Conservation (phyloP, 2,113 vertebrate species). For the Leucosticte australis region DNA sequence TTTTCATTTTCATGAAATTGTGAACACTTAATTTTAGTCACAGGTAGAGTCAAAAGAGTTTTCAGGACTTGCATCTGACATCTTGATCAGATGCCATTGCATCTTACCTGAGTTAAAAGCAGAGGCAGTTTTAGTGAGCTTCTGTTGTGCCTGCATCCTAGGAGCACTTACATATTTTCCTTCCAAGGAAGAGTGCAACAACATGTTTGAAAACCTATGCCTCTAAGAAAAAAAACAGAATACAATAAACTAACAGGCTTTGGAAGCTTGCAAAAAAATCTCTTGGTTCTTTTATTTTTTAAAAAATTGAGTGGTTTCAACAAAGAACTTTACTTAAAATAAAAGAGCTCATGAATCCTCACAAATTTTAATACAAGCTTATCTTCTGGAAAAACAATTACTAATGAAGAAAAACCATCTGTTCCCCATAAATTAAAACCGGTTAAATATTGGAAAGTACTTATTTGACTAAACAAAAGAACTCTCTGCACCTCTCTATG, state of each 20-base stretch:
- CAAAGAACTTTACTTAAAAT: neutral
- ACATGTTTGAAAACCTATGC: neutral
- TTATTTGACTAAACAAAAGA: neutral
- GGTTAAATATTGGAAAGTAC: neutral
- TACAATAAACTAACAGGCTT: neutral
- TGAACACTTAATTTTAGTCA: neutral
- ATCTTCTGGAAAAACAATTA: conserved; percentile 10
- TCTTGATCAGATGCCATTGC: neutral
- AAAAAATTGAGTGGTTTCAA: neutral
- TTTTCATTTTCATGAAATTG: neutral
- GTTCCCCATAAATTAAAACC: neutral
- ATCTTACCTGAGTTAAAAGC: neutral
- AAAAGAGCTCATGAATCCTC: neutral
- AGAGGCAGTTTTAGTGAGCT: neutral
- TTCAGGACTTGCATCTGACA: neutral
- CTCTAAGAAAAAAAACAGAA: neutral
- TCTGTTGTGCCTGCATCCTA: neutral
- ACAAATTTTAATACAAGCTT: neutral
- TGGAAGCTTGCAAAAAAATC: neutral
- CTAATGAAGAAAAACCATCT: neutral
- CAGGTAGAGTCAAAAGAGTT: neutral
- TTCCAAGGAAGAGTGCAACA: neutral
- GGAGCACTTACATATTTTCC: neutral
- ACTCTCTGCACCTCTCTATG: neutral
- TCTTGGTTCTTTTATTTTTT: neutral